Evolutionary conservation across 1,140 invertebrate genomes (phyloP).

Genomic region (Megathymus violae): DNA sequence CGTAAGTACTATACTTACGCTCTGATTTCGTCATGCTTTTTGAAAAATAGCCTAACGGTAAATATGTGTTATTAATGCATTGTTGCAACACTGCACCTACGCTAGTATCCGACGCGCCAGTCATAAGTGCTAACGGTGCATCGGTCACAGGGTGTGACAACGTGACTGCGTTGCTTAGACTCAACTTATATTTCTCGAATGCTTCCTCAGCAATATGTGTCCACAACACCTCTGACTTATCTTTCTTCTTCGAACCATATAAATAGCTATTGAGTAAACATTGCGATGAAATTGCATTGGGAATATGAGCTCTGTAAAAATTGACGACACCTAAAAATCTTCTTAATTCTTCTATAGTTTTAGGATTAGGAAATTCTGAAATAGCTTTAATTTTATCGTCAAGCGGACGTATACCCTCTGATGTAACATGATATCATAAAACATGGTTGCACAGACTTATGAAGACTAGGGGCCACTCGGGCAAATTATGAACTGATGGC

Average conservation of each 20-base stretch:
- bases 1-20: slow-evolving; percentile 53
- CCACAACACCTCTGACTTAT: background rate
- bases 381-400: background rate
- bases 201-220: background rate
- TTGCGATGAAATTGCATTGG: background rate
- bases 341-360: background rate
- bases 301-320: background rate
- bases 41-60: slow-evolving; percentile 32
- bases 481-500: too few relatives aligned
- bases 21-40: slow-evolving; percentile 33
- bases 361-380: background rate
- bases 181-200: background rate
- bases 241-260: background rate
- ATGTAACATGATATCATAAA: background rate
- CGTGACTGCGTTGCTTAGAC: background rate
- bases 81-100: background rate
- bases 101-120: background rate
- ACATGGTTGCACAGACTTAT: too few relatives aligned
- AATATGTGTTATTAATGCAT: background rate
- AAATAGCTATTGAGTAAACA: background rate
- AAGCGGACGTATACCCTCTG: background rate
- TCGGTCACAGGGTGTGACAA: background rate
- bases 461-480: too few relatives aligned
- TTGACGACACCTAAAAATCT: background rate
- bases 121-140: background rate